A percentile compares a stretch with the other conserved stretches of the same genome.
phyloP scores from a whole-genome alignment of 2,113 vertebrate genomes.

The Saimiri boliviensis region DNA sequence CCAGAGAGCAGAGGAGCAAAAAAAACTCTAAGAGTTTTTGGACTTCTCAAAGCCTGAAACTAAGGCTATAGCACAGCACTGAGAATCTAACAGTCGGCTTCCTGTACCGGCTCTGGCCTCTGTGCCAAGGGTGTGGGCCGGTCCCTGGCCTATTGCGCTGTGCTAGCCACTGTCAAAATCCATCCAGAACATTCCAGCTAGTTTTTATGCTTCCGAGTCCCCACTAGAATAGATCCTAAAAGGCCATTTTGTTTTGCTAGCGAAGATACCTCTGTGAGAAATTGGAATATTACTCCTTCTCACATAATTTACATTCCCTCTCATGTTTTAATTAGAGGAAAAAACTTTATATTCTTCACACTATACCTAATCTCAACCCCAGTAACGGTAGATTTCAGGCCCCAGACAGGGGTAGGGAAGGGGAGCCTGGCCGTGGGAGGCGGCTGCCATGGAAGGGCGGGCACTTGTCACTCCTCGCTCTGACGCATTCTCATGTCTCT shows the following conservation, averaged over 20 bases:
- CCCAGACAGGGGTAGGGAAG: not conserved
- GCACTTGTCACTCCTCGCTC: accelerated
- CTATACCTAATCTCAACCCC: not conserved
- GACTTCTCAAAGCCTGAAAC: not conserved
- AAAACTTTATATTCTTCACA: not conserved
- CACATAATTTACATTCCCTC: not conserved
- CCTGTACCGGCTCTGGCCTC: accelerated
- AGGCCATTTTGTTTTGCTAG: not conserved
- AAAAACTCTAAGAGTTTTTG: not conserved
- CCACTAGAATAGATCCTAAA: not conserved
- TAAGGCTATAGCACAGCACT: not conserved
- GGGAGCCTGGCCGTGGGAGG: accelerated
- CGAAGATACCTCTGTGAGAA: not conserved
- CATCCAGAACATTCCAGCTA: not conserved
- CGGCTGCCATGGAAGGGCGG: accelerated
- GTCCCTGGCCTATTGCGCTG: not conserved
- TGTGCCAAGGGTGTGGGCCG: accelerated
- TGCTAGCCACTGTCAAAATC: not conserved
- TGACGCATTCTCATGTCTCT: not conserved
- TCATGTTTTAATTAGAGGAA: not conserved
- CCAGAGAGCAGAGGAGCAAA: not conserved
- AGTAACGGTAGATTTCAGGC: not conserved
- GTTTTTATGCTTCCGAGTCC: not conserved
- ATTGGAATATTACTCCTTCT: not conserved
- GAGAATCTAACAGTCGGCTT: not conserved